These are phyloP conservation scores for Bombyx mori DNA, from an alignment of 1,140 invertebrate species.

Conservation along the genomic window DNA sequence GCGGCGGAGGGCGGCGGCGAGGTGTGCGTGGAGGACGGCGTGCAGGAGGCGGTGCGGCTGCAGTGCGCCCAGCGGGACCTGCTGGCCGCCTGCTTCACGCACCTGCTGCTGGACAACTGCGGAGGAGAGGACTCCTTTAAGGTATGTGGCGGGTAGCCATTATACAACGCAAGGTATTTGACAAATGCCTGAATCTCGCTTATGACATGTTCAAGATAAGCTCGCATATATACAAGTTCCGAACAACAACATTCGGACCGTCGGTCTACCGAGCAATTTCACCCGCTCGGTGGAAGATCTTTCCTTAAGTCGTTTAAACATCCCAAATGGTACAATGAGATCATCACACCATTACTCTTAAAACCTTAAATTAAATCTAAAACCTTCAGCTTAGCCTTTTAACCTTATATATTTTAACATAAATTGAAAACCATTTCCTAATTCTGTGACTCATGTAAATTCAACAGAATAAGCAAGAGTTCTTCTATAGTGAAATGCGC, in stretches of 20 bases:
- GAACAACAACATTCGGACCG: too few species aligned
- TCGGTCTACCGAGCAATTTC: too few species aligned
- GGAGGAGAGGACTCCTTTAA: conserved; percentile 96
- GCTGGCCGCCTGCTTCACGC: conserved; percentile 92
- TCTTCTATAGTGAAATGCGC: conserved; percentile 93
- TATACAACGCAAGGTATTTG: too few species aligned
- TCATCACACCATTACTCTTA: not conserved
- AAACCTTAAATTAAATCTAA: not conserved
- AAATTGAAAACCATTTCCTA: too few species aligned
- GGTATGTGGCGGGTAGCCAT: too few species aligned
- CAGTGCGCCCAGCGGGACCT: conserved; percentile 88
- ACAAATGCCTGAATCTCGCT: too few species aligned
- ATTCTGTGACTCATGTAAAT: not conserved
- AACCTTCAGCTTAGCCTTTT: not conserved
- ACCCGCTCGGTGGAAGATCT: too few species aligned
- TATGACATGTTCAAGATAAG: too few species aligned
- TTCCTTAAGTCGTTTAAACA: too few species aligned
- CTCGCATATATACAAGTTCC: too few species aligned
- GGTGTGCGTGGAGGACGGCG: conserved; percentile 90
- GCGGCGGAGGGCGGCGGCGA: conserved; percentile 74
- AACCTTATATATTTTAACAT: not conserved
- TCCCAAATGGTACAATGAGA: too few species aligned
- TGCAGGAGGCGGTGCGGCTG: conserved; percentile 87
- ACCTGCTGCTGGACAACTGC: conserved; percentile 94
- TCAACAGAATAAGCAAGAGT: conserved; percentile 88